Evolutionary conservation across 2,888 invertebrate genomes (phyloP).

Genomic region (Rugalucina vietnamica): DNA sequence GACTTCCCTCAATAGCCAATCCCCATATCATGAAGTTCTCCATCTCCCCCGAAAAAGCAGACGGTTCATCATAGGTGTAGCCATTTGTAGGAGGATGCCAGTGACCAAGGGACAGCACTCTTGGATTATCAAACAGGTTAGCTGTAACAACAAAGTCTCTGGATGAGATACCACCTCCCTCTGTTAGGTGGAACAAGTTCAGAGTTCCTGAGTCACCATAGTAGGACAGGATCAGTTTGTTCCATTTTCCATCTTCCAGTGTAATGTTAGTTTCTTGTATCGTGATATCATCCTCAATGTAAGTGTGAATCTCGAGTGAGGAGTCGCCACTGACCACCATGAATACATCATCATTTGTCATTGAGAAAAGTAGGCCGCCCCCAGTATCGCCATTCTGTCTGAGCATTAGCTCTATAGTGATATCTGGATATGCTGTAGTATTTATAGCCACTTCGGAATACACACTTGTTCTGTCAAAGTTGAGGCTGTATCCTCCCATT

Average conservation of each 20-base stretch:
- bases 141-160: conserved; percentile 34
- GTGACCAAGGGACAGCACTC: conserved; percentile 69
- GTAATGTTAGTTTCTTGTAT: conserved; percentile 51
- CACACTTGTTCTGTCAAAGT: conserved; percentile 59
- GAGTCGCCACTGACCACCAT: conserved; percentile 46
- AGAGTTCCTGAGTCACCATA: conserved; percentile 56
- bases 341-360: conserved; percentile 59
- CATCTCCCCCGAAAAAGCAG: conserved; percentile 62
- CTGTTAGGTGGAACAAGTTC: conserved; percentile 64
- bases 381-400: conserved; percentile 45
- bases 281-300: conserved; percentile 26
- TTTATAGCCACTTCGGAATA: conserved; percentile 52
- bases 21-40: conserved; percentile 74
- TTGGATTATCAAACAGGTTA: conserved; percentile 56
- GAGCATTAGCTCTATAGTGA: conserved; percentile 68
- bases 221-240: conserved; percentile 70
- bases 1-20: conserved; percentile 61
- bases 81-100: conserved; percentile 69
- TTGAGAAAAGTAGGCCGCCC: conserved; percentile 65
- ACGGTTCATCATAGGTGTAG: conserved; percentile 35
- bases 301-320: conserved; percentile 57
- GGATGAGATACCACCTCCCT: conserved; percentile 50
- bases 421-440: conserved; percentile 30
- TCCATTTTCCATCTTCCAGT: conserved; percentile 67
- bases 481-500: conserved; percentile 68